Evolutionary conservation across 2,888 invertebrate genomes (phyloP).

Genomic region (Tipula helvola): DNA sequence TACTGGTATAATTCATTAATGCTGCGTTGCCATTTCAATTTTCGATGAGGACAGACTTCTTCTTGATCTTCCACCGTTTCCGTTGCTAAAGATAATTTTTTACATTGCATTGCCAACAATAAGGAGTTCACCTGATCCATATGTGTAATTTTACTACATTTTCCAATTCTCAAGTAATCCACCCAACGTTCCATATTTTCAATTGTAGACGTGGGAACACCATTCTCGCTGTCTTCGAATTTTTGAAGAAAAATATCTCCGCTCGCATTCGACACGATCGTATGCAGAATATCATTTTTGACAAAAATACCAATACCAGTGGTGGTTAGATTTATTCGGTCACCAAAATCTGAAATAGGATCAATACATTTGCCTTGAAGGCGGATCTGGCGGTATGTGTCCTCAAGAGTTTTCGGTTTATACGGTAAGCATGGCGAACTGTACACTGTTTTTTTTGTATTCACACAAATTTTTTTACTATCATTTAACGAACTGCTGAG

Average conservation of each 20-base stretch:
- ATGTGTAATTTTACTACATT: neutral
- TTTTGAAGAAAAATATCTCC: neutral
- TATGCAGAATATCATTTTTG: neutral
- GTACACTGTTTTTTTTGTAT: neutral
- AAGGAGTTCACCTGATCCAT: neutral
- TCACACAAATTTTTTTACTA: neutral
- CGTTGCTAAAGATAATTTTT: neutral
- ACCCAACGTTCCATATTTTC: neutral
- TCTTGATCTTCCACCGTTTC: neutral
- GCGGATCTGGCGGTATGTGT: neutral
- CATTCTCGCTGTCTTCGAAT: neutral
- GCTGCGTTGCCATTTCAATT: neutral
- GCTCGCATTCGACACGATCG: neutral
- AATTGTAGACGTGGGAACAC: neutral
- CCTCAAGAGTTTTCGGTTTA: neutral
- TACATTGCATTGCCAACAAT: neutral
- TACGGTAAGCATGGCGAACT: neutral
- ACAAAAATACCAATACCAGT: neutral
- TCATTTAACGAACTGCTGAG: neutral
- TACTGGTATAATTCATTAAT: neutral
- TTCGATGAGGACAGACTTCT: neutral
- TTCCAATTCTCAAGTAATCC: neutral
- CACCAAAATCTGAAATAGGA: neutral
- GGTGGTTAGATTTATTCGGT: neutral
- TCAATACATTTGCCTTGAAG: neutral